Conservation (phyloP, 2,113 vertebrate species). For the Sapayoa aenigma region DNA sequence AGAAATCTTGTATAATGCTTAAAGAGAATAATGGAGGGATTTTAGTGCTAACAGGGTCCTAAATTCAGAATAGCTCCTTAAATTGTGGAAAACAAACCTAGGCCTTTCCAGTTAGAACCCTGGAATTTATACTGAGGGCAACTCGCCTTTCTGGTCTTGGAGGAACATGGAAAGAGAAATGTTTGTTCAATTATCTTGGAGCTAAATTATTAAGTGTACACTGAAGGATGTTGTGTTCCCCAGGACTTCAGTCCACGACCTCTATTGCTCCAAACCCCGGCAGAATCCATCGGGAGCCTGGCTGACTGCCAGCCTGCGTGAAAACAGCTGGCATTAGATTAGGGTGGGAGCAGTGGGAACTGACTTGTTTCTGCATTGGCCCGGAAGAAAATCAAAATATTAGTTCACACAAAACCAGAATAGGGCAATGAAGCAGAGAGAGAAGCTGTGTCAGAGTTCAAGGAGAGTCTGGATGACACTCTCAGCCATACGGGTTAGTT, state of each 20-base stretch:
- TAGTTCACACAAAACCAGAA: background rate
- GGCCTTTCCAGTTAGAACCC: background rate
- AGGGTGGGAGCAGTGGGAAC: background rate
- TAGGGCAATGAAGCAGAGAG: background rate
- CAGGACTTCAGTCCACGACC: background rate
- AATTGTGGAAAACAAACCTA: background rate
- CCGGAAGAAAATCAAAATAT: background rate
- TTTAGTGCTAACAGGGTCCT: background rate
- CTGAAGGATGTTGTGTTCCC: background rate
- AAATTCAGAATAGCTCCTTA: background rate
- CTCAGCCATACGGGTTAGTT: background rate
- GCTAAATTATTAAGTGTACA: background rate
- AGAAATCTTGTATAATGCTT: background rate
- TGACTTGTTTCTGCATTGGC: background rate
- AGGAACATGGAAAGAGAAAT: background rate
- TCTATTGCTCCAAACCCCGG: background rate
- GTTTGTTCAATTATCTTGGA: background rate
- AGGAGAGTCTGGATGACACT: background rate
- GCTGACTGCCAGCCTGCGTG: background rate
- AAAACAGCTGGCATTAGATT: background rate
- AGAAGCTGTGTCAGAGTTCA: background rate
- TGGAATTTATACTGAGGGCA: background rate
- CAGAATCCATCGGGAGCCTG: background rate
- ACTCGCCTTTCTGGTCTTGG: background rate
- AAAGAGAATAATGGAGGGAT: background rate